These are phyloP conservation scores for Danaus melanippus DNA, from an alignment of 1,140 invertebrate species.

Conservation along the genomic window DNA sequence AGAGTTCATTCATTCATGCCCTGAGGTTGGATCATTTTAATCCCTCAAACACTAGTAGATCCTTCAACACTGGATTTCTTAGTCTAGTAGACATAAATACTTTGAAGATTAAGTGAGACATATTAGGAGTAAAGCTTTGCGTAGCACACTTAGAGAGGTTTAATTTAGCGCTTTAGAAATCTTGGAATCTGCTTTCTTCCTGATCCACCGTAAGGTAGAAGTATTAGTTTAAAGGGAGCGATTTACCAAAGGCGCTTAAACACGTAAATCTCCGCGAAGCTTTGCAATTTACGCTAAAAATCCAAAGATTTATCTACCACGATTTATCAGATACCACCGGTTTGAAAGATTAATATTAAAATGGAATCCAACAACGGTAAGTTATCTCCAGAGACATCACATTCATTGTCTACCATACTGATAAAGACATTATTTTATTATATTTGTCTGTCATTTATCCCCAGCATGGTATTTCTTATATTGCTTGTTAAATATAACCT, in stretches of 20 bases:
- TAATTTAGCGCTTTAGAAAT: conserved; percentile 52
- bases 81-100: conserved; percentile 19
- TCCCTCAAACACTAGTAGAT: conserved; percentile 27
- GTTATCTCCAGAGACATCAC: conserved; percentile 10
- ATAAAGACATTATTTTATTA: conserved; percentile 2
- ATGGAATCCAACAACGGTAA: conserved; percentile 19
- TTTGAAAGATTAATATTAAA: conserved; percentile 16
- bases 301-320: conserved; percentile 35
- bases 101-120: conserved; percentile 14
- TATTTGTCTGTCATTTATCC: conserved; percentile 11
- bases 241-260: conserved; percentile 49
- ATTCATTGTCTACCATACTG: conserved; percentile 2
- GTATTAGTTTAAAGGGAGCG: conserved; percentile 45
- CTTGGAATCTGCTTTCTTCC: conserved; percentile 39
- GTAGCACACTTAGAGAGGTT: conserved; percentile 48
- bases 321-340: conserved; percentile 28
- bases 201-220: conserved; percentile 47
- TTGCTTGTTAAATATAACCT: conserved; percentile 17
- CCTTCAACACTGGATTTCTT: conserved; percentile 19
- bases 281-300: conserved; percentile 51
- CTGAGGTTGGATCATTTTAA: conserved; percentile 21
- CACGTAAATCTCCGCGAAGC: conserved; percentile 50
- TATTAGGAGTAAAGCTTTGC: conserved; percentile 56
- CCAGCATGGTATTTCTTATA: conserved; percentile 18
- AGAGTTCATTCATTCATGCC: conserved; percentile 28